phyloP scores from a whole-genome alignment of 2,113 vertebrate species.

The Prietella phreatophila region DNA sequence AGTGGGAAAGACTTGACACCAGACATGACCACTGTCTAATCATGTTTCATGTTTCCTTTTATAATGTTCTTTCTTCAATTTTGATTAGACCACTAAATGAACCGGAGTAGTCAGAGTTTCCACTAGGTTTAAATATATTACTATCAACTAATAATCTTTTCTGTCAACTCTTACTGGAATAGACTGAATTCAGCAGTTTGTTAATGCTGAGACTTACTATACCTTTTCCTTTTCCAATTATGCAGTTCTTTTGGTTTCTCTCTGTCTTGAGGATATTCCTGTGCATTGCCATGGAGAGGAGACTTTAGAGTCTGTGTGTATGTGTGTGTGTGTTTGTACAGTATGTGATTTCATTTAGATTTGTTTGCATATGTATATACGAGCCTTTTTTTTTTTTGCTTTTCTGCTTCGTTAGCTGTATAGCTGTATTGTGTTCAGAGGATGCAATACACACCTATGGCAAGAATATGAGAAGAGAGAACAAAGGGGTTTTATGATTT shows the following conservation, averaged over 20 bases:
- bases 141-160: neutral
- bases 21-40: neutral
- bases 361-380: slow-evolving; percentile 17
- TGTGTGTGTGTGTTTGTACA: neutral
- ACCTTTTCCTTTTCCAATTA: neutral
- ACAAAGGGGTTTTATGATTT: neutral
- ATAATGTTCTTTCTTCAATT: neutral
- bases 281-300: slow-evolving; percentile 58
- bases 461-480: neutral
- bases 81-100: slow-evolving; percentile 5
- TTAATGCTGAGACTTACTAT: neutral
- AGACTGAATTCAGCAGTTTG: slow-evolving; percentile 2
- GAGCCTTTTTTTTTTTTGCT: slow-evolving; percentile 17
- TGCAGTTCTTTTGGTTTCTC: neutral
- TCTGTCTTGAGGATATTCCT: slow-evolving; percentile 37
- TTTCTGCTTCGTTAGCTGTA: neutral
- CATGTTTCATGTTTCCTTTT: slow-evolving; percentile 34
- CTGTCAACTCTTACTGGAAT: neutral
- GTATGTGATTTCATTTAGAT: slow-evolving; percentile 25
- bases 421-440: neutral
- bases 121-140: neutral
- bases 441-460: neutral
- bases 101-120: neutral
- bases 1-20: neutral
- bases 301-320: slow-evolving; percentile 14